Conservation (phyloP, 2,113 vertebrate species). For the Hippocampus abdominalis region DNA sequence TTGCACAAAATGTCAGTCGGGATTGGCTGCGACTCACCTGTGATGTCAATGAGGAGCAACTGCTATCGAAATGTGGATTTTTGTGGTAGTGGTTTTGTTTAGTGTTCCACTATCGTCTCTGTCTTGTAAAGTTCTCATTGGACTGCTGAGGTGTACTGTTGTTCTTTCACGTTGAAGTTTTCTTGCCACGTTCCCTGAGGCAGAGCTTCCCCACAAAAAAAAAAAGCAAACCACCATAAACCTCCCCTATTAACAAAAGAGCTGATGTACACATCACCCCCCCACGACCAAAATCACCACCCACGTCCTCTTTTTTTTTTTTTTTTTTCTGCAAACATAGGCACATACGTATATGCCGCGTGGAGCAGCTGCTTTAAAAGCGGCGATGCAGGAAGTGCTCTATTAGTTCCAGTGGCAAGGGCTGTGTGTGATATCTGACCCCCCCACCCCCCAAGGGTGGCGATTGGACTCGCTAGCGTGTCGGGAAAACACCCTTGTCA, state of each 20-base stretch:
- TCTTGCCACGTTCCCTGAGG: constrained; percentile 38
- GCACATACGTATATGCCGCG: constrained; percentile 17
- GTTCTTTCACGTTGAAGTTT: constrained; percentile 55
- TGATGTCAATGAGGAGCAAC: too few species aligned
- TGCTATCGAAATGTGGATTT: not conserved
- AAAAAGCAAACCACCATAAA: constrained; percentile 43
- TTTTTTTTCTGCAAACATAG: constrained; percentile 22
- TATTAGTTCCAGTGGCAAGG: constrained; percentile 70
- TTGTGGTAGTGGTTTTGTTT: not conserved
- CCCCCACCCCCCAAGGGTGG: constrained; percentile 53
- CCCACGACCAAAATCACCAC: not conserved
- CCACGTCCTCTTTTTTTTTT: not conserved
- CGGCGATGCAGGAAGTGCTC: constrained; percentile 66
- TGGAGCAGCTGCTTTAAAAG: constrained; percentile 64
- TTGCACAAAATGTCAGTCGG: not conserved
- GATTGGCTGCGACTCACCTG: not conserved
- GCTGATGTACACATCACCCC: constrained; percentile 41
- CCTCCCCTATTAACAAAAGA: constrained; percentile 45
- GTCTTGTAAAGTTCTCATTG: not conserved
- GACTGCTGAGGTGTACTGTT: constrained; percentile 35
- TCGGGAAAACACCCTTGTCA: constrained; percentile 23
- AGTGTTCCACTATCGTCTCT: not conserved
- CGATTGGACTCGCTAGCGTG: constrained; percentile 21
- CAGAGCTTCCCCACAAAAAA: constrained; percentile 31
- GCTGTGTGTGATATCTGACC: constrained; percentile 66